Percentiles rank a stretch among this genome's conserved stretches.
phyloP scores from a whole-genome alignment of 1,140 invertebrate species.

The Drosophila bocki region DNA sequence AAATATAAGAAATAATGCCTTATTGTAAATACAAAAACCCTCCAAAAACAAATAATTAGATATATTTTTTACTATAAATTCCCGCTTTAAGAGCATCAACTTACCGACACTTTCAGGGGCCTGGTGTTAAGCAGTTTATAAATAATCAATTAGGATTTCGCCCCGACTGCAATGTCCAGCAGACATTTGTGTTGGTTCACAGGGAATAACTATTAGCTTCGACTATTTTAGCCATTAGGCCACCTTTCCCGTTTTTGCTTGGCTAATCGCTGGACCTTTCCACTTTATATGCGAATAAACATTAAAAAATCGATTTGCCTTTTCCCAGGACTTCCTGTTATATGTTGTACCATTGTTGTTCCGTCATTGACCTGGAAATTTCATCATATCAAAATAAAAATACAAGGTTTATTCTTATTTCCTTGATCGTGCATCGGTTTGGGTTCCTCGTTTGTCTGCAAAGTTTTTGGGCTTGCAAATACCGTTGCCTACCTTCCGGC shows the following conservation, averaged over 20 bases:
- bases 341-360: background rate
- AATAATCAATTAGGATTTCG: conserved; percentile 12
- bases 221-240: background rate
- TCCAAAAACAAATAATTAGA: too few species aligned
- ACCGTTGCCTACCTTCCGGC: background rate
- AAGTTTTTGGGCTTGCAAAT: conserved; percentile 6
- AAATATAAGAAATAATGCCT: too few species aligned
- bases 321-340: background rate
- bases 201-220: conserved; percentile 8
- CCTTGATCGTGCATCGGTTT: background rate
- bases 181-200: conserved; percentile 16
- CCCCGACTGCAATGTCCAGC: background rate
- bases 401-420: background rate
- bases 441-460: background rate
- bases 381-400: background rate
- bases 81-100: background rate
- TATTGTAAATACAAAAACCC: too few species aligned
- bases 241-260: background rate
- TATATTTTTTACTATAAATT: background rate
- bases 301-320: background rate
- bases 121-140: background rate
- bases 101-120: background rate
- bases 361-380: background rate
- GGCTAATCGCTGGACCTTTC: background rate
- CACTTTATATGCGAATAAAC: background rate